Percentiles rank a stretch among this genome's conserved stretches.
These are phyloP conservation scores for Nemotelus pantherinus DNA, from an alignment of 2,888 invertebrate species.

Conservation along the genomic window DNA sequence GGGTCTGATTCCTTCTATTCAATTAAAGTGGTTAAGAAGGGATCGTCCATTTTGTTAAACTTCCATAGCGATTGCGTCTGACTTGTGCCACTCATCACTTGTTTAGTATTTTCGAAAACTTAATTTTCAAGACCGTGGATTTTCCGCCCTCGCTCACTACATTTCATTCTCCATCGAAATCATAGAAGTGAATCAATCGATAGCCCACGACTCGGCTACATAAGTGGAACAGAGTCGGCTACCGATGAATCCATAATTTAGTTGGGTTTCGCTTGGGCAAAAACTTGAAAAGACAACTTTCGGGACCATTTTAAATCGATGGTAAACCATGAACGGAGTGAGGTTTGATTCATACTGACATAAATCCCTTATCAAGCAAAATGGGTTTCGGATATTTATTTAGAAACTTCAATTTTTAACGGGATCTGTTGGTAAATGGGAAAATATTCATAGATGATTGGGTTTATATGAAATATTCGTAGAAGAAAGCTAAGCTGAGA, in stretches of 20 bases:
- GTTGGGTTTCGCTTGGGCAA: background rate
- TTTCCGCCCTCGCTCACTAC: constrained; percentile 34
- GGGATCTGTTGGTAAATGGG: too few species aligned
- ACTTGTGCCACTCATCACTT: constrained; percentile 47
- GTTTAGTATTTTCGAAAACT: constrained; percentile 47
- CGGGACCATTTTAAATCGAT: background rate
- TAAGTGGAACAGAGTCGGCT: background rate
- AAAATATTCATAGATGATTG: too few species aligned
- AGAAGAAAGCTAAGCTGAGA: too few species aligned
- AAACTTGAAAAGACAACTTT: background rate
- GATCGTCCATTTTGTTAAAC: constrained; percentile 19
- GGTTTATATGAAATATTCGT: too few species aligned
- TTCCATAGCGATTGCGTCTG: constrained; percentile 32
- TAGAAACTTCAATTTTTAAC: too few species aligned
- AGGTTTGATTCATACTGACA: too few species aligned
- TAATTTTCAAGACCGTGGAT: constrained; percentile 29
- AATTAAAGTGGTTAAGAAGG: constrained; percentile 40
- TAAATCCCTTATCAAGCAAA: too few species aligned
- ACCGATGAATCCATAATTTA: constrained; percentile 9
- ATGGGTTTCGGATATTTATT: too few species aligned
- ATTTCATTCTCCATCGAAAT: constrained; percentile 41
- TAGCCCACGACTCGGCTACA: background rate
- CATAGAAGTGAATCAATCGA: constrained; percentile 1
- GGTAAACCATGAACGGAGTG: too few species aligned
- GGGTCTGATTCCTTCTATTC: constrained; percentile 28